Evolutionary conservation across 2,797 vertebrate species (phyloP).

Genomic region (Mionectes olivaceus): DNA sequence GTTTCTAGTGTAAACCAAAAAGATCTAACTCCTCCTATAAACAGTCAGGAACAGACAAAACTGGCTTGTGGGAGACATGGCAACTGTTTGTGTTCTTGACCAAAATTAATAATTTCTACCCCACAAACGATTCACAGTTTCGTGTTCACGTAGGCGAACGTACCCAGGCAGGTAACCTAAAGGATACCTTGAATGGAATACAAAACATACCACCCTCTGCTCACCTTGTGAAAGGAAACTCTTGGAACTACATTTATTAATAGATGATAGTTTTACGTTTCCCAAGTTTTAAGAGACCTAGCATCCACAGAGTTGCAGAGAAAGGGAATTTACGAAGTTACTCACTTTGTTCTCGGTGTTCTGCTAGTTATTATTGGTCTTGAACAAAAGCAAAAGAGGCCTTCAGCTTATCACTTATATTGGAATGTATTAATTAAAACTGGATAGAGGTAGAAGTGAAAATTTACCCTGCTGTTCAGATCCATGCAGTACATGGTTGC

Average conservation of each 20-base stretch:
- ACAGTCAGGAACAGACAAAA: background rate
- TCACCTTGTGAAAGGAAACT: background rate
- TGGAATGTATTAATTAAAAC: background rate
- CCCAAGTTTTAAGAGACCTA: background rate
- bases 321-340: background rate
- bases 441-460: background rate
- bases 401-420: background rate
- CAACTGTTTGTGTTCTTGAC: background rate
- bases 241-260: background rate
- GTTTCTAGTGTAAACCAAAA: background rate
- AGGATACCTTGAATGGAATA: background rate
- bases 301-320: background rate
- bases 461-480: background rate
- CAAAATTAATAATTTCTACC: background rate
- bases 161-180: background rate
- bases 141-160: accelerated
- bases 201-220: background rate
- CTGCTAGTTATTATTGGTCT: background rate
- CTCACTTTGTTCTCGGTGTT: background rate
- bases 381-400: background rate
- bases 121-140: background rate
- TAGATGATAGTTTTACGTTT: background rate
- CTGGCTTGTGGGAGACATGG: background rate
- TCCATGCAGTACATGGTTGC: background rate
- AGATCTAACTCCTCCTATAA: background rate